Base-by-base conservation (phyloP, 2,888 invertebrate genomes). In the Ennomos quercinarius region DNA sequence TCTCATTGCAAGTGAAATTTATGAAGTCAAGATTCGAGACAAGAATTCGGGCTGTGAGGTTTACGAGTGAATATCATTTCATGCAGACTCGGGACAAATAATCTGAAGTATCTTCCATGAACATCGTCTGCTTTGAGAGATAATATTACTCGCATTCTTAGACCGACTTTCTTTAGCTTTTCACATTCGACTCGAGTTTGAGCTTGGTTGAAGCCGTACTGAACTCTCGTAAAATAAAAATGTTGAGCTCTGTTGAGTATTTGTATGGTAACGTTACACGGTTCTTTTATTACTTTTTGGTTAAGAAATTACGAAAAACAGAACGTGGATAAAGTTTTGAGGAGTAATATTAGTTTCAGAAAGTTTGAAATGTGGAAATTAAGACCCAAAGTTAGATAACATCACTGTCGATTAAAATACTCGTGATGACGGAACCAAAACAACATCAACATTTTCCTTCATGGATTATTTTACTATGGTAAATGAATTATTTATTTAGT, bases 61-160 rank as follows among this genome's bases (percentile, higher is more conserved):
- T 63, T 59, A 62, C 46, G 57, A 50, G 53, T 37, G 48, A 45
- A 57, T 57, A 63, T 62, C 52, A 57, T 54, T 61, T 41, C 57
- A 48, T 55, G 46, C 60, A 41, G 60, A 62, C 61, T 60, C 57
- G 42, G 53, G 53, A 66, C 61, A 56, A 64, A 66, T 63, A 64
- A 57, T 61, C 17, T 12, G 47, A 54, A 46, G 53, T 60, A 65
- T 62, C 58, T 64, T 58, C 63, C 57, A 55, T 45, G 66, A 66
- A 60, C 60, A 66, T 61, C 57, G 67, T 69, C 64, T 59, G 56
- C 65, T 59, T 55, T 57, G 46, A 58, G 60, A 57, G 49, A 53
- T 61, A 52, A 62, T 60, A 67, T 63, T 57, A 65, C 49, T 51
- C 43, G 58, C 27, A 56, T 60, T 60, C 64, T 61, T 35, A 54